phyloP scores from a whole-genome alignment of 1,140 invertebrate species.

The Drosophila pandora region DNA sequence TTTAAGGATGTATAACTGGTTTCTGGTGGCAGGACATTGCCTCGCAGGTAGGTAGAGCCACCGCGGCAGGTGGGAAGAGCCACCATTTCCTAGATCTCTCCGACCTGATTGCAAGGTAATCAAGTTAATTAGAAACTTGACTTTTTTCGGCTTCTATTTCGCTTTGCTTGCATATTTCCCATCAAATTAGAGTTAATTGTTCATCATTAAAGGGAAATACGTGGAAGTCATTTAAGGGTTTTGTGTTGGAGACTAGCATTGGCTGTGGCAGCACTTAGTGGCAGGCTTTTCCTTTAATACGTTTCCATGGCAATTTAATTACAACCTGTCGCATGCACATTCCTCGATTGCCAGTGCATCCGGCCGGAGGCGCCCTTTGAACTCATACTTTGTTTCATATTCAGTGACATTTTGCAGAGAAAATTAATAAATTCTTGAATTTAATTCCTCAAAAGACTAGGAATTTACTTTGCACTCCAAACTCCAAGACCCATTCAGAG shows the following conservation, averaged over 20 bases:
- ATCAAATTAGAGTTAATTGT: constrained; percentile 78
- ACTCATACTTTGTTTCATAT: no score
- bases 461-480: no score
- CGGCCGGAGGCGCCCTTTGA: no score
- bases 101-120: constrained; percentile 56
- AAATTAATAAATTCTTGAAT: no score
- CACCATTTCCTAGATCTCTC: constrained; percentile 57
- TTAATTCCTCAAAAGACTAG: no score
- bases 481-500: no score
- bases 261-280: constrained; percentile 49
- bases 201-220: constrained; percentile 76
- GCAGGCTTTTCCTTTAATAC: constrained; percentile 51
- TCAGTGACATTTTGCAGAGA: no score
- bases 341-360: no score
- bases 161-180: constrained; percentile 73
- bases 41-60: constrained; percentile 7
- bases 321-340: constrained; percentile 43
- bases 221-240: constrained; percentile 70
- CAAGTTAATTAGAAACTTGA: constrained; percentile 72
- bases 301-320: constrained; percentile 67
- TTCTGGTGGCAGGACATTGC: background rate
- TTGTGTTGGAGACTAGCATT: constrained; percentile 53
- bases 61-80: constrained; percentile 47
- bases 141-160: constrained; percentile 7
- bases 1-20: no score